Evolutionary conservation across 1,140 invertebrate genomes (phyloP).

Genomic region (Scaptomyza graminum): DNA sequence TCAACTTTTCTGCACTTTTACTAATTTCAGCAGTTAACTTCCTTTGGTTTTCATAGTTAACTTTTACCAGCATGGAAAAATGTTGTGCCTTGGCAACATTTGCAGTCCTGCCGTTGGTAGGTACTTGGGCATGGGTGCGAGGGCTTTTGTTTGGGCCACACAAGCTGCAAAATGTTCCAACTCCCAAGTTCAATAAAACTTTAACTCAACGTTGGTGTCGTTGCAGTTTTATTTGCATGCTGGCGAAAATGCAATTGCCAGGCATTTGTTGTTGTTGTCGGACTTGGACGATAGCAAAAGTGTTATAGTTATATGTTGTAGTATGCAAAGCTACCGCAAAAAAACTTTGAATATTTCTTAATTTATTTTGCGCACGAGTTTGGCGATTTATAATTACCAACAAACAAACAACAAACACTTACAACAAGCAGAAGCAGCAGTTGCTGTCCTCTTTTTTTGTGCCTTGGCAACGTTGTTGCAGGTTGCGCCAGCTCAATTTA

Average conservation of each 20-base stretch:
- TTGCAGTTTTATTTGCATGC: conserved; percentile 79
- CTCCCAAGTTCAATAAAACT: conserved; percentile 83
- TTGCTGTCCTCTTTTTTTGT: neutral
- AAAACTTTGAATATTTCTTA: conserved; percentile 76
- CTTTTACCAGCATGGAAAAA: conserved; percentile 82
- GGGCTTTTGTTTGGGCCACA: conserved; percentile 7
- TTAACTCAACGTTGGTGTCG: conserved; percentile 58
- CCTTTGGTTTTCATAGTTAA: conserved; percentile 83
- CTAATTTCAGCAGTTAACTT: conserved; percentile 83
- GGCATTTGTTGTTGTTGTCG: conserved; percentile 35
- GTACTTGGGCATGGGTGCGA: neutral
- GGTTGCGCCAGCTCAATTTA: conserved; percentile 61
- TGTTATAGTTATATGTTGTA: conserved; percentile 12
- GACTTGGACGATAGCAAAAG: conserved; percentile 36
- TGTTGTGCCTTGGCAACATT: conserved; percentile 75
- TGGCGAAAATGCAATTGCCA: conserved; percentile 74
- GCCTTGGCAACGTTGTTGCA: conserved; percentile 36
- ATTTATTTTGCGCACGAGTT: conserved; percentile 80
- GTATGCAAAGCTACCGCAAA: conserved; percentile 17
- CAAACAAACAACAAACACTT: conserved; percentile 38
- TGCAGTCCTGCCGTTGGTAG: conserved; percentile 8
- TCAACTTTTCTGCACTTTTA: conserved; percentile 83
- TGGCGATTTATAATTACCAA: conserved; percentile 71
- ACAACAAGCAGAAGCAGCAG: conserved; percentile 21
- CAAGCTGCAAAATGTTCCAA: conserved; percentile 45